Base-by-base conservation (phyloP, 1,140 invertebrate genomes). In the Drosophila truncata region DNA sequence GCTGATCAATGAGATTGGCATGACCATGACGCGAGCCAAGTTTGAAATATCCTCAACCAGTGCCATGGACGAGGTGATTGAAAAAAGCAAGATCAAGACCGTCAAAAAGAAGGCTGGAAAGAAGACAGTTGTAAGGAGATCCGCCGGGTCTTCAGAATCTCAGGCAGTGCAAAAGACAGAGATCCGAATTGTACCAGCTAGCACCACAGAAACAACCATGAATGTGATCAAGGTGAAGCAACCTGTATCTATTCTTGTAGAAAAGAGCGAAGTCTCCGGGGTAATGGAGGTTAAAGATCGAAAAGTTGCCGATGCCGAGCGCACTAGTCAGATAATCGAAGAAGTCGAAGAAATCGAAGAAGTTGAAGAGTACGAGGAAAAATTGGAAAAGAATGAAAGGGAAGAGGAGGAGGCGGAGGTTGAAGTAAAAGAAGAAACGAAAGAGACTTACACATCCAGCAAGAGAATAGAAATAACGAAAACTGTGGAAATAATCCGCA, bases 1-100 rank as follows among this genome's bases (percentile, higher is more conserved):
- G 94, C 95, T 96, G 23, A 95, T 95, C 9, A 98, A 97, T 91
- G 96, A 97, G 80, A 95, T 97, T 55, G 97, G 97, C 59, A 95
- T 96, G 92, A 95, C 95, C n/a, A 94, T 95, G 58, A 96, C 96
- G 3, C 97, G 96, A 93, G 97, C 96, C 3, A 96, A 95, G 93
- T 93, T 98, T 37, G 95, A 95, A 73, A 95, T 97, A 65, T 93
- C 92, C 25, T 91, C 93, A 6, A 73, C 90, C 13, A 57, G 77
- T 10, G 54, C 54, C 10, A 13, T 65, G 10, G 93, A 82, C 63
- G 91, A 92, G 63, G 93, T 93, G 75, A 35, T 69, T 18, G 61
- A 72, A 11, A 20, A 78, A 46, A 76, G 72, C 49, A 93, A 93
- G 69, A 67, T 67, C 29, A 93, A 94, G 82, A 93, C 88, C 9